These are phyloP conservation scores for Rhadinocentrus ornatus DNA, from an alignment of 2,797 vertebrate species.

Conservation along the genomic window DNA sequence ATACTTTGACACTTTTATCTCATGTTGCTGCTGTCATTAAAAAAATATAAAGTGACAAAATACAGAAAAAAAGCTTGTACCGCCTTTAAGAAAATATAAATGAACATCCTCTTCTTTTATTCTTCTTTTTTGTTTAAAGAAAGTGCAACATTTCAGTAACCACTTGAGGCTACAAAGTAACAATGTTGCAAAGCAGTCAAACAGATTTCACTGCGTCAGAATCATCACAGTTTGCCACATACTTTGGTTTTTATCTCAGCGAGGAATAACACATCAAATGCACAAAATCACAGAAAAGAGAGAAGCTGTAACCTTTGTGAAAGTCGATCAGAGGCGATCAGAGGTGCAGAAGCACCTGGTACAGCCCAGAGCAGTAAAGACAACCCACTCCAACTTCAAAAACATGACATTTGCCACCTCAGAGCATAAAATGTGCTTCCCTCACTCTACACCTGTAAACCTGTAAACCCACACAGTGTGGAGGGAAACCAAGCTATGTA, in stretches of 20 bases:
- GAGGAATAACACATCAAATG: constrained; percentile 76
- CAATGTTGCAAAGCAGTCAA: constrained; percentile 55
- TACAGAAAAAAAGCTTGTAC: no score
- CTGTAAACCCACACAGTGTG: constrained; percentile 77
- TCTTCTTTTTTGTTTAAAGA: constrained; percentile 20
- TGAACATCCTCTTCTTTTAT: constrained; percentile 10
- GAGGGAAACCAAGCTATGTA: constrained; percentile 53
- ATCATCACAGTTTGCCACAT: constrained; percentile 70
- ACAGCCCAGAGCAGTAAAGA: constrained; percentile 81
- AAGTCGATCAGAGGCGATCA: constrained; percentile 81
- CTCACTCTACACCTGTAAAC: constrained; percentile 77
- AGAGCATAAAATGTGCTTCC: constrained; percentile 75
- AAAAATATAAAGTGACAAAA: background rate
- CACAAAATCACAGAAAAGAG: constrained; percentile 77
- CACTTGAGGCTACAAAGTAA: constrained; percentile 50
- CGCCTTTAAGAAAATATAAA: constrained; percentile 15
- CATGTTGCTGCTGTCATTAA: background rate
- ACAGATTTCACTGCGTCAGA: constrained; percentile 64
- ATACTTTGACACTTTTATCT: background rate
- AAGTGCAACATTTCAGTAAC: constrained; percentile 28
- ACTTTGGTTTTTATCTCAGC: constrained; percentile 67
- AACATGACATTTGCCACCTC: constrained; percentile 81
- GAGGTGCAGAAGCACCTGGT: constrained; percentile 76
- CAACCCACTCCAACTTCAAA: constrained; percentile 82
- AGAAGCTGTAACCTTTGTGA: constrained; percentile 81